A percentile compares a stretch with the other conserved stretches of the same genome.
phyloP scores from a whole-genome alignment of 2,888 invertebrate species.

The Pheosia gnoma region DNA sequence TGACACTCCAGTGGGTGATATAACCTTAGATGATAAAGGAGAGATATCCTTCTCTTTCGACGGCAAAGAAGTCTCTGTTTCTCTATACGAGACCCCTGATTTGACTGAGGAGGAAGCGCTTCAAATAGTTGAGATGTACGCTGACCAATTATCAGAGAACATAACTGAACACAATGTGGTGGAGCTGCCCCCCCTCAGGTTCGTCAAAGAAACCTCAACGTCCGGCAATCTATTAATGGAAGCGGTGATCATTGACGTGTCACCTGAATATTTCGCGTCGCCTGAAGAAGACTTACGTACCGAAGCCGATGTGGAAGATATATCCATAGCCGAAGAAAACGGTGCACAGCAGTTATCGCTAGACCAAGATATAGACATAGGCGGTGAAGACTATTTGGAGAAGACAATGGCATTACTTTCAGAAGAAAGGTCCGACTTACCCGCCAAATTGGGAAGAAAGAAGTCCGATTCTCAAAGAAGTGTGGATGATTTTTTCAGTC shows the following conservation, averaged over 20 bases:
- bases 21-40: conserved; percentile 90
- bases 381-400: conserved; percentile 83
- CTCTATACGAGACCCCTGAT: conserved; percentile 96
- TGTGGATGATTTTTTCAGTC: conserved; percentile 86
- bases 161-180: conserved; percentile 93
- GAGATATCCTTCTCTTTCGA: conserved; percentile 96
- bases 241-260: conserved; percentile 95
- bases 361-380: conserved; percentile 81
- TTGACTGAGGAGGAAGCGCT: conserved; percentile 95
- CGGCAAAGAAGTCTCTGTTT: conserved; percentile 95
- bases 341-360: conserved; percentile 71
- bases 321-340: conserved; percentile 91
- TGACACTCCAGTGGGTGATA: conserved; percentile 91
- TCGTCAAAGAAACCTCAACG: conserved; percentile 94
- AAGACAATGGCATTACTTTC: conserved; percentile 72
- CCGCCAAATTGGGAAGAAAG: conserved; percentile 85
- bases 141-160: conserved; percentile 95
- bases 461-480: conserved; percentile 86
- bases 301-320: conserved; percentile 94
- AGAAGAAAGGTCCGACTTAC: conserved; percentile 82
- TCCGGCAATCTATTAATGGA: conserved; percentile 95
- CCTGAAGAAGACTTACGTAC: conserved; percentile 92
- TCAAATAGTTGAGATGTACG: conserved; percentile 97
- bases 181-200: conserved; percentile 93
- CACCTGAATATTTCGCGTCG: conserved; percentile 92